Percentiles rank a stretch among this genome's conserved stretches.
Evolutionary conservation across 2,113 vertebrate genomes (phyloP).

Genomic region (Mustelus asterias): DNA sequence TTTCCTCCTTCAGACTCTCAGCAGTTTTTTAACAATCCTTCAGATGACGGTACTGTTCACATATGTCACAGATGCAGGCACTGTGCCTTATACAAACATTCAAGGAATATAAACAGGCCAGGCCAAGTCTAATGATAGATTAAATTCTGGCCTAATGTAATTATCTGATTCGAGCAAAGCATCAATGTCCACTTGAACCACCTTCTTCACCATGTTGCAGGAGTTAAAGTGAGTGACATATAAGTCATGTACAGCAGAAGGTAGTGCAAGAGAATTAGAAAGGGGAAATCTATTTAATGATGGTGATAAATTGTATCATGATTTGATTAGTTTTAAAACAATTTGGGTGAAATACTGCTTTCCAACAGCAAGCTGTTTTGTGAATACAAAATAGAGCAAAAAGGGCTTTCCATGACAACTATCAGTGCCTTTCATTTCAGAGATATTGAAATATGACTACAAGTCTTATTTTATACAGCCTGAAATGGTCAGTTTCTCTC

Average conservation of each 20-base stretch:
- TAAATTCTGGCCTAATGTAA: background rate
- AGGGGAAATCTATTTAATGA: background rate
- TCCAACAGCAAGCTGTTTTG: background rate
- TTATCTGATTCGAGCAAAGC: background rate
- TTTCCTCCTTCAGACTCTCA: no score
- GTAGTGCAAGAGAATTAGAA: background rate
- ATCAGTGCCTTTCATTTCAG: background rate
- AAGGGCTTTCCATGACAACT: background rate
- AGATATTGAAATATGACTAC: background rate
- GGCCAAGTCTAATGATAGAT: no score
- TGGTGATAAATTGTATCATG: background rate
- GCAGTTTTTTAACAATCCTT: no score
- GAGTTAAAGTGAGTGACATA: background rate
- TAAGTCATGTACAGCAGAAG: background rate
- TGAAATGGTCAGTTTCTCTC: background rate
- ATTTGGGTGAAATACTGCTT: background rate
- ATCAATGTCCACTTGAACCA: background rate
- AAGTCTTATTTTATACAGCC: background rate
- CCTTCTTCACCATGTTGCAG: background rate
- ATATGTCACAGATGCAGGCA: no score
- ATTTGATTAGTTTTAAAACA: background rate
- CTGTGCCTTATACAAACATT: no score
- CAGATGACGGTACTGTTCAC: no score
- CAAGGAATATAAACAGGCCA: no score
- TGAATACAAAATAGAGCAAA: background rate